Percentiles rank a stretch among this genome's conserved stretches.
Evolutionary conservation across 2,888 invertebrate genomes (phyloP).

Genomic region (Caenorhabditis sp.): DNA sequence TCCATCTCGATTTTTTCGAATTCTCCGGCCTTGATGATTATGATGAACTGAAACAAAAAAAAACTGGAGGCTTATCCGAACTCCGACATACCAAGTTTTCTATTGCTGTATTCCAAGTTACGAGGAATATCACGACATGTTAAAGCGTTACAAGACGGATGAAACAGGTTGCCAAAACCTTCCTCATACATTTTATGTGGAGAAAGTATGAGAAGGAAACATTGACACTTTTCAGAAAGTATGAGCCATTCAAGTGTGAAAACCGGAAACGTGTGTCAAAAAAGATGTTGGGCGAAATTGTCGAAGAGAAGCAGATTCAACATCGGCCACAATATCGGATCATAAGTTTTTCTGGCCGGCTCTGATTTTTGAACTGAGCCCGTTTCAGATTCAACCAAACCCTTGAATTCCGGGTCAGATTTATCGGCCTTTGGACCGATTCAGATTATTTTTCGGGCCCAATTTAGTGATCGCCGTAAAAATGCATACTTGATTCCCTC

Average conservation of each 20-base stretch:
- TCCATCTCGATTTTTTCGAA: slow-evolving; percentile 25
- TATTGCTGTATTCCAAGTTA: slow-evolving; percentile 32
- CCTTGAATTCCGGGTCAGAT: too few relatives aligned
- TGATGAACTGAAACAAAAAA: slow-evolving; percentile 23
- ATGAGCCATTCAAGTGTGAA: not conserved
- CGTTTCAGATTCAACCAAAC: too few relatives aligned
- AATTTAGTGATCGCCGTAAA: too few relatives aligned
- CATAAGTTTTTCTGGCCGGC: too few relatives aligned
- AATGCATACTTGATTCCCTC: too few relatives aligned
- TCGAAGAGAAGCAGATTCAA: not conserved
- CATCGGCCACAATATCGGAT: too few relatives aligned
- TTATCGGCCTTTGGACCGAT: too few relatives aligned
- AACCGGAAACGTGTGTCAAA: slow-evolving; percentile 75
- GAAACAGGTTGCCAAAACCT: slow-evolving; percentile 42
- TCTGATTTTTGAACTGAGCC: too few relatives aligned
- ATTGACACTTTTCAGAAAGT: not conserved
- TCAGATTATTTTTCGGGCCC: too few relatives aligned
- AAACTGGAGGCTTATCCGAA: not conserved
- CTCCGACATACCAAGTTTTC: slow-evolving; percentile 15
- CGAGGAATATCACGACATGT: slow-evolving; percentile 41
- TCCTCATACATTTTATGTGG: slow-evolving; percentile 27
- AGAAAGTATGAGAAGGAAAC: not conserved
- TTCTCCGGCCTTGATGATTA: slow-evolving; percentile 40
- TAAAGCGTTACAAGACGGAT: slow-evolving; percentile 19
- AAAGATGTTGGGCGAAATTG: slow-evolving; percentile 76